A percentile compares a stretch with the other conserved stretches of the same genome.
These are phyloP conservation scores for Nymphalis polychloros DNA, from an alignment of 2,888 invertebrate species.

Conservation along the genomic window DNA sequence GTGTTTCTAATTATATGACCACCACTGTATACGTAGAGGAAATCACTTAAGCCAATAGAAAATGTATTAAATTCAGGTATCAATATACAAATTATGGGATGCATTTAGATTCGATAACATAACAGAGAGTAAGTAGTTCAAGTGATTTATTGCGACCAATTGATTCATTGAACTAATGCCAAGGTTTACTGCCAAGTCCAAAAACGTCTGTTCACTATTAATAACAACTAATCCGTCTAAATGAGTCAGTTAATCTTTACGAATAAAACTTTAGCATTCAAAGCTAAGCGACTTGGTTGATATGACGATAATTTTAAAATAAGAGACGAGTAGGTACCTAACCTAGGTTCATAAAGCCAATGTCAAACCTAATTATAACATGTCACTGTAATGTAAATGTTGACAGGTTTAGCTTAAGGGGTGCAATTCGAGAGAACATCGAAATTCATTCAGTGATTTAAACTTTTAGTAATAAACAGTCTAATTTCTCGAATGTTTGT, in stretches of 20 bases:
- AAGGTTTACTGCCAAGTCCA: slow-evolving; percentile 23
- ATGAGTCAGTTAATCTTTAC: not conserved
- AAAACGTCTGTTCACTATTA: slow-evolving; percentile 21
- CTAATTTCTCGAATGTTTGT: no score
- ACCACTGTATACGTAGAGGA: no score
- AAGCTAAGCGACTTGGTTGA: not conserved
- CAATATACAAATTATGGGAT: not conserved
- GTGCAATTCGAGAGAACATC: no score
- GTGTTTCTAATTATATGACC: no score
- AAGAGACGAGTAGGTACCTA: not conserved
- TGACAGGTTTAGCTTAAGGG: no score
- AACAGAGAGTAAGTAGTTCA: slow-evolving; percentile 5
- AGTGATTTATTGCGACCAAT: slow-evolving; percentile 13
- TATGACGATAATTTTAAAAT: not conserved
- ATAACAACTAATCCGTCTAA: slow-evolving; percentile 16
- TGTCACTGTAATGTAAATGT: no score
- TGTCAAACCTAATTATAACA: no score
- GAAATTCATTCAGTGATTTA: no score
- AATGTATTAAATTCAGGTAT: not conserved
- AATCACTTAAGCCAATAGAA: not conserved
- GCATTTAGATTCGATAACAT: slow-evolving; percentile 3
- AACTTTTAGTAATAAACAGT: no score
- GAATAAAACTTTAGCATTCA: not conserved
- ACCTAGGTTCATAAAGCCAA: no score
- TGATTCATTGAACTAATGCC: slow-evolving; percentile 25